Evolutionary conservation across 2,888 invertebrate species (phyloP).

Genomic region (Alcis repandata): DNA sequence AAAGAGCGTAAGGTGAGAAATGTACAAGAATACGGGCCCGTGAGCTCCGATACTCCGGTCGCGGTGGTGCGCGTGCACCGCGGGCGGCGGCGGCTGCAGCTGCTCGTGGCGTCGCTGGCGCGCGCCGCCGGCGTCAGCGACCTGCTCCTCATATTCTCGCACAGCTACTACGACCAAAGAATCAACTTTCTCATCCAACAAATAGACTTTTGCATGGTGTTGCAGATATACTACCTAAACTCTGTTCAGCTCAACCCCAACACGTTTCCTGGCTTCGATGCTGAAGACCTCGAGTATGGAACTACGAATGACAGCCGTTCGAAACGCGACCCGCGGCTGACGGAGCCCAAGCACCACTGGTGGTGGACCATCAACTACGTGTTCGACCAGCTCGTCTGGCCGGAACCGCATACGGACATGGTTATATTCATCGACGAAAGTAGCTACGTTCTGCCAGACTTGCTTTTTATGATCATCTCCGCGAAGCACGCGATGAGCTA

Average conservation of each 20-base stretch:
- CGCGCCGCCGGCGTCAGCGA: conserved; percentile 54
- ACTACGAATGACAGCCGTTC: conserved; percentile 36
- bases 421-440: conserved; percentile 64
- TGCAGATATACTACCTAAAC: conserved; percentile 67
- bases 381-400: conserved; percentile 54
- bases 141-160: conserved; percentile 64
- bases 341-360: conserved; percentile 68
- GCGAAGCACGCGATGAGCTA: conserved; percentile 46
- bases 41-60: conserved; percentile 47
- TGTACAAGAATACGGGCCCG: conserved; percentile 43
- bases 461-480: conserved; percentile 58
- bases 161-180: conserved; percentile 57
- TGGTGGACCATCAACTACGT: conserved; percentile 68
- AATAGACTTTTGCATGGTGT: conserved; percentile 64
- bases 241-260: conserved; percentile 62
- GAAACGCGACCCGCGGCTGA: conserved; percentile 52
- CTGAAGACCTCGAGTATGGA: conserved; percentile 46
- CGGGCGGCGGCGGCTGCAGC: conserved; percentile 54
- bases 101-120: conserved; percentile 59
- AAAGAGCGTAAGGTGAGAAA: conserved; percentile 49
- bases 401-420: conserved; percentile 46
- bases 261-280: conserved; percentile 58
- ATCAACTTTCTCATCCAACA: conserved; percentile 55
- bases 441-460: conserved; percentile 62
- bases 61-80: conserved; percentile 57